Evolutionary conservation across 2,113 vertebrate species (phyloP).

Genomic region (Pheucticus melanocephalus): DNA sequence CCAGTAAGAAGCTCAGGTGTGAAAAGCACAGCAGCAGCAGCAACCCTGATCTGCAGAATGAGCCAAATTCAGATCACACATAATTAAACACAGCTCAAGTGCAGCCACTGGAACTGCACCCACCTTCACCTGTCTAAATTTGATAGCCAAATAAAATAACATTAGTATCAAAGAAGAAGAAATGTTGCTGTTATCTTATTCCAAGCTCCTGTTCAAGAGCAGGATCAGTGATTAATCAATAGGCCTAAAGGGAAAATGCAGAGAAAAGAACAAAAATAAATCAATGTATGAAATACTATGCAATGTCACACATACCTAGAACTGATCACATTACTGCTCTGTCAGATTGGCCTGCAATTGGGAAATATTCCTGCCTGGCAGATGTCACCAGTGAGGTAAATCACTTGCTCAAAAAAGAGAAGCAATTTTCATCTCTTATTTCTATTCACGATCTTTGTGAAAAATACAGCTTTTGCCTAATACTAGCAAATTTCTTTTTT

Average conservation of each 20-base stretch:
- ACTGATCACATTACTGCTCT: conserved; percentile 39
- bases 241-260: conserved; percentile 18
- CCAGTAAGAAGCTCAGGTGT: neutral
- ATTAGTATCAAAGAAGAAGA: neutral
- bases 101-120: neutral
- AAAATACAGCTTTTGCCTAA: neutral
- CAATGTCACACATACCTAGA: conserved; percentile 9
- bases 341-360: neutral
- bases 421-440: neutral
- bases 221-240: conserved; percentile 59
- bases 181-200: conserved; percentile 18
- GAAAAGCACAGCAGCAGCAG: neutral
- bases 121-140: neutral
- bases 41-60: neutral
- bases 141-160: neutral
- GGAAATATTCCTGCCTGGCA: conserved; percentile 25
- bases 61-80: neutral
- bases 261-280: conserved; percentile 50
- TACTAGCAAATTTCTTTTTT: neutral
- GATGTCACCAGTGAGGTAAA: conserved; percentile 44
- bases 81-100: neutral
- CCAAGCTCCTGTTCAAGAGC: neutral
- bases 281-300: conserved; percentile 38
- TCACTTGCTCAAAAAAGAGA: neutral
- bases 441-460: neutral